Percentiles rank a stretch among this genome's conserved stretches.
Conservation (phyloP, 2,113 vertebrate genomes). For the Mus musculus region GRCm39 chr9:37456001-37456500, state of each 20-base stretch:
- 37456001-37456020: background rate
- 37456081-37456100: constrained; percentile 33
- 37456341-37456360: constrained; percentile 53
- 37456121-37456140: constrained; percentile 26
- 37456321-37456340: constrained; percentile 69
- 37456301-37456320: constrained; percentile 60
- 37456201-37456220: background rate
- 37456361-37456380: constrained; percentile 7
- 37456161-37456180: constrained; percentile 53
- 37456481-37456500: constrained; percentile 66
- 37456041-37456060: constrained; percentile 41
- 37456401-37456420: background rate
- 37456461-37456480: constrained; percentile 66
- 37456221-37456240: background rate
- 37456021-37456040: constrained; percentile 61
- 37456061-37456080: constrained; percentile 41
- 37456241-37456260: background rate
- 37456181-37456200: constrained; percentile 14
- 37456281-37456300: constrained; percentile 59
- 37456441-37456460: constrained; percentile 62
- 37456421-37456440: constrained; percentile 25
- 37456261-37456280: constrained; percentile 64
- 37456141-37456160: constrained; percentile 6
- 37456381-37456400: background rate
- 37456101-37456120: constrained; percentile 38